Evolutionary conservation across 2,888 invertebrate genomes (phyloP), one percentile per base, ranked within the genome.

Genomic region (Xestia xanthographa): DNA sequence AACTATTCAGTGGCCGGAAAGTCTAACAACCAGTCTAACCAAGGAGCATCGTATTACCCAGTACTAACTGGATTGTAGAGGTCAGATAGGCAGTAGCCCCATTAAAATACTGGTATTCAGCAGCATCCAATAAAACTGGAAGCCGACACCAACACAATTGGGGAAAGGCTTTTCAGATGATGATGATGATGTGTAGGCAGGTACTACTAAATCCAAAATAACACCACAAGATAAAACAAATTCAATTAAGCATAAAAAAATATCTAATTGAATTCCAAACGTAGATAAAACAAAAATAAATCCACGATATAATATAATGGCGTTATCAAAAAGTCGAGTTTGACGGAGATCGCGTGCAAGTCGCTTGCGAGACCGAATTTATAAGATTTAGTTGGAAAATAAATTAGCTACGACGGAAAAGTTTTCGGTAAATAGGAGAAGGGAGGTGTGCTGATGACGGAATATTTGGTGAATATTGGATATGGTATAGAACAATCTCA

Each of bases 301-400:
- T 91, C 88, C 82, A 90, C 91, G 90, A 92, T 93, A 91, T 91
- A 87, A 91, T 88, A 91, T 93, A 94, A 94, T 91, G 91, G 91
- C 92, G 92, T 95, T 95, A 96, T 96, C 95, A 95, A 93, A 93
- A 95, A 94, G 94, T 92, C 92, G 93, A 94, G 93, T 94, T 93
- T 94, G 93, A 94, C 91, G 94, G 92, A 92, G 93, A 93, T 96
- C 93, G 96, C 96, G 96, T 96, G 96, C 93, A 90, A 92, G 94
- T 92, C 92, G 93, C 92, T 92, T 89, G 93, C 94, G 91, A 90
- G 93, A 91, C 92, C 91, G 91, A 94, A 94, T 94, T 95, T 94
- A 95, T 94, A 95, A 95, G 95, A 96, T 95, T 96, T 95, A 93
- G 93, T 94, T 91, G 93, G 93, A 93, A 96, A 95, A 95, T 96